Percentiles rank a stretch among this genome's conserved stretches.
These are phyloP conservation scores for Parotia lawesii DNA, from an alignment of 2,113 vertebrate genomes.

Conservation along the genomic window DNA sequence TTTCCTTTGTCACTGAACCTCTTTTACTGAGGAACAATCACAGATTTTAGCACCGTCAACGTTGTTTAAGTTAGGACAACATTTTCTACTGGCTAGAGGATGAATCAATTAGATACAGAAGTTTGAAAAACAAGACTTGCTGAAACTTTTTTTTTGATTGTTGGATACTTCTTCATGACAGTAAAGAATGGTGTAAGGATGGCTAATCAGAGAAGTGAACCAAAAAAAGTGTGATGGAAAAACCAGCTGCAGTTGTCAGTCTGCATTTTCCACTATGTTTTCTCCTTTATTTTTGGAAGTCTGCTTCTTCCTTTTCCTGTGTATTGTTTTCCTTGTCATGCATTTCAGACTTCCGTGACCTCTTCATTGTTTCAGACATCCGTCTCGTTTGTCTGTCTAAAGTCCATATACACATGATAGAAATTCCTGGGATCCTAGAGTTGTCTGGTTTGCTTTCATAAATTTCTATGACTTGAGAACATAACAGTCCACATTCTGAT, in stretches of 20 bases:
- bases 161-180: neutral
- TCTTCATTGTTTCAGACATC: neutral
- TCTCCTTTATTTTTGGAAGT: conserved; percentile 12
- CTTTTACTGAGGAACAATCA: neutral
- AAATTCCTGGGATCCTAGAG: neutral
- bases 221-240: neutral
- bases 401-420: neutral
- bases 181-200: neutral
- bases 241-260: neutral
- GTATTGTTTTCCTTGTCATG: neutral
- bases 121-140: neutral
- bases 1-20: neutral
- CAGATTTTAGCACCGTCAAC: neutral
- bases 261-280: neutral
- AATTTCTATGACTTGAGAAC: neutral
- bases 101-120: neutral
- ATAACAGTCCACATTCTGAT: neutral
- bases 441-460: neutral
- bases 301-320: neutral
- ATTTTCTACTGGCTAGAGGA: neutral
- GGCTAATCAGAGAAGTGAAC: neutral
- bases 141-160: neutral
- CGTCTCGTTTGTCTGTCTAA: rapidly evolving
- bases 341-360: neutral
- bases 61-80: neutral